Conservation (phyloP, 2,113 vertebrate genomes). For the Microtus montanus region DNA sequence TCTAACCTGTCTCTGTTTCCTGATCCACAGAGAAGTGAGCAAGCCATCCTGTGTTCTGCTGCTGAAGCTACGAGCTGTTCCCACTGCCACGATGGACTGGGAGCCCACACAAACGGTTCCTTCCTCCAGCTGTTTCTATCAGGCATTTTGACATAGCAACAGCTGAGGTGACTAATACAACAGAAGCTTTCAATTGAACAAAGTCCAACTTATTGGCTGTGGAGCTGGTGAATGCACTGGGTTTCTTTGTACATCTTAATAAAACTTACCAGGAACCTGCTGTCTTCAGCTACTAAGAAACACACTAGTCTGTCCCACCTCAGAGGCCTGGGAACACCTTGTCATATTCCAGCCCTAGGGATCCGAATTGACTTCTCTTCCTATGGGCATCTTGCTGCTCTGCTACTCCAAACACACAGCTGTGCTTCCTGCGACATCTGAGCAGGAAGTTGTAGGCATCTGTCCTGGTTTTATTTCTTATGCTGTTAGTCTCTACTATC, state of each 20-base stretch:
- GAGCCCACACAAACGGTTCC: too few relatives aligned
- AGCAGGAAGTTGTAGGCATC: neutral
- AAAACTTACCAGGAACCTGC: neutral
- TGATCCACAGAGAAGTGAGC: neutral
- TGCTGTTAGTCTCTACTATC: neutral
- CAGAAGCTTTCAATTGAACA: neutral
- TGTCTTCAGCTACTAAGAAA: neutral
- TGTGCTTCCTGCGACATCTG: neutral
- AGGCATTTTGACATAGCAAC: neutral
- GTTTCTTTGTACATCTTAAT: too few relatives aligned
- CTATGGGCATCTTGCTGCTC: rapidly evolving
- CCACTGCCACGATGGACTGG: neutral
- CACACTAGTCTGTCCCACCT: too few relatives aligned
- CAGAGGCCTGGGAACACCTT: neutral
- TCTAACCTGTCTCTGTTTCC: neutral
- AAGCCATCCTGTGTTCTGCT: too few relatives aligned
- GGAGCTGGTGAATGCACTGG: neutral
- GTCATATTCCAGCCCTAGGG: neutral
- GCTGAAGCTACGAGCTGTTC: neutral
- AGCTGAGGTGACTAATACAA: neutral
- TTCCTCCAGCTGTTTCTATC: neutral
- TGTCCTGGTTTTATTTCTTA: neutral
- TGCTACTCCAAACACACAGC: neutral
- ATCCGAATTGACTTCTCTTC: neutral
- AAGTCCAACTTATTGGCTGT: neutral